Evolutionary conservation across 2,797 vertebrate genomes (phyloP).

Genomic region (Acropternis orthonyx): DNA sequence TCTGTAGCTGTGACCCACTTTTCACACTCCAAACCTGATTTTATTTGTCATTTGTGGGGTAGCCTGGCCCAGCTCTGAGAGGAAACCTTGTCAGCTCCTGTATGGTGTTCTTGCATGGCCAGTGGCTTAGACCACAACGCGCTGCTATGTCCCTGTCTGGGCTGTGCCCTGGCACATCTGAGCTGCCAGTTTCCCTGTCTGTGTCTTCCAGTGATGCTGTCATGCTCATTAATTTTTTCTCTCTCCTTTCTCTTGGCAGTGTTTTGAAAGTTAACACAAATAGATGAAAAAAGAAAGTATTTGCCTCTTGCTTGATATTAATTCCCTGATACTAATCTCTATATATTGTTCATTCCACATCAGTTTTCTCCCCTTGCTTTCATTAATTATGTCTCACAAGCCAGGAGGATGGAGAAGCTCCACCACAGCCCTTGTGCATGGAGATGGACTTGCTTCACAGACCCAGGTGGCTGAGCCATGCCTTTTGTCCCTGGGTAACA

Average conservation of each 20-base stretch:
- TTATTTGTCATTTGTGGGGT: constrained; percentile 50
- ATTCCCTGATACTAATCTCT: background rate
- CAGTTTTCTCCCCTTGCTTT: background rate
- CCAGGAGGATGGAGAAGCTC: background rate
- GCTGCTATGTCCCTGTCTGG: background rate
- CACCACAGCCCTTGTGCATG: background rate
- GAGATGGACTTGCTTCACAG: background rate
- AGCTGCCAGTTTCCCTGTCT: background rate
- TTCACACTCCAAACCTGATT: constrained; percentile 37
- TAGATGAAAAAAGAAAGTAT: background rate
- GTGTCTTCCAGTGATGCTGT: background rate
- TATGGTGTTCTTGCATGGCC: background rate
- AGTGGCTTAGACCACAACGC: background rate
- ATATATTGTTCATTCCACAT: background rate
- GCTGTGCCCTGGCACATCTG: background rate
- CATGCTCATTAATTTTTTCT: background rate
- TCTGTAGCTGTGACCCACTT: constrained; percentile 53
- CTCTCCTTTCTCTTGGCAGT: background rate
- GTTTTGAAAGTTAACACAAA: background rate
- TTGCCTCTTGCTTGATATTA: background rate
- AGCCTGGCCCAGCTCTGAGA: background rate
- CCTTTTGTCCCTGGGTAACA: background rate
- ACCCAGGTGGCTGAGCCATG: background rate
- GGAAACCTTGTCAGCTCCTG: constrained; percentile 45
- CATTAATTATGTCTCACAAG: background rate